phyloP scores from a whole-genome alignment of 2,797 vertebrate genomes.

The Ispidina lecontei region DNA sequence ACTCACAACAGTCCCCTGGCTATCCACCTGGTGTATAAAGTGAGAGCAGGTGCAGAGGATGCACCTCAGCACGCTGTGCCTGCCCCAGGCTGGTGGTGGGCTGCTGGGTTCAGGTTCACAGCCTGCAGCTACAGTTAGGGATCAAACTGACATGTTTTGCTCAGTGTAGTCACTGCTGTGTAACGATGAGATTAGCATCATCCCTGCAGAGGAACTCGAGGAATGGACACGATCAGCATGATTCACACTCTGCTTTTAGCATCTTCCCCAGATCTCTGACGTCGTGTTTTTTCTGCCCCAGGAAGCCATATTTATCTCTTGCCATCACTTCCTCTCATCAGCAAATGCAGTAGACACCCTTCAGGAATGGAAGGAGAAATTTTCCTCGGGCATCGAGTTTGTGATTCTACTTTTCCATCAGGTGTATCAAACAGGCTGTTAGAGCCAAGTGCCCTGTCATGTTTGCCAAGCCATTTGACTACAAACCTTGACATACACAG shows the following conservation, averaged over 20 bases:
- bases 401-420: neutral
- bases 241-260: conserved; percentile 47
- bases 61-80: accelerated
- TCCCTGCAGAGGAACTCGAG: conserved; percentile 42
- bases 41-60: neutral
- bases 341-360: conserved; percentile 8
- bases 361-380: conserved; percentile 26
- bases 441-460: neutral
- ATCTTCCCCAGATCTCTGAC: conserved; percentile 13
- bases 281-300: neutral
- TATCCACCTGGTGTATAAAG: neutral
- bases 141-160: neutral
- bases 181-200: conserved; percentile 6
- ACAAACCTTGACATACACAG: neutral
- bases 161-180: conserved; percentile 23
- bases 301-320: conserved; percentile 55
- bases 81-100: neutral
- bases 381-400: neutral
- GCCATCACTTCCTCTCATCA: conserved; percentile 61
- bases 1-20: neutral
- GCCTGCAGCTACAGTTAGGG: neutral
- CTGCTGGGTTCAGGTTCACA: neutral
- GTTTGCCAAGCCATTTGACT: neutral
- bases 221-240: conserved; percentile 51
- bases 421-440: neutral